Evolutionary conservation across 2,888 invertebrate genomes (phyloP).

Genomic region (Nebria salina): DNA sequence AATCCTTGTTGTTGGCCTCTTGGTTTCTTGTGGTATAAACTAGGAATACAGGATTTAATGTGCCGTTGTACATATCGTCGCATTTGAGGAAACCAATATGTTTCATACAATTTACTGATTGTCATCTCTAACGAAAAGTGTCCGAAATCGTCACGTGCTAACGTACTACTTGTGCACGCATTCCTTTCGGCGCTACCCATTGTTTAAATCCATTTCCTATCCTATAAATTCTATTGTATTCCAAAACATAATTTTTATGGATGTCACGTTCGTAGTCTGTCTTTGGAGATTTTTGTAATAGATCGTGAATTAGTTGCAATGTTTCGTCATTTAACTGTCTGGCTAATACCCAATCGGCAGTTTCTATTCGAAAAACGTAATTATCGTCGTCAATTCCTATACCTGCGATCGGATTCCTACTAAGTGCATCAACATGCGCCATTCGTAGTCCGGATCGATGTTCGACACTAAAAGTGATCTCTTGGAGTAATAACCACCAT

Average conservation of each 20-base stretch:
- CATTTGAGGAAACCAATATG: slow-evolving; percentile 61
- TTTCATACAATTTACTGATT: slow-evolving; percentile 52
- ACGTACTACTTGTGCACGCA: slow-evolving; percentile 55
- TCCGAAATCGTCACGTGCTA: slow-evolving; percentile 58
- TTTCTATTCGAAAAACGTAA: slow-evolving; percentile 37
- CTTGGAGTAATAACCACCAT: slow-evolving; percentile 50
- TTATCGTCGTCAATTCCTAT: slow-evolving; percentile 48
- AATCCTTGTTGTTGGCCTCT: slow-evolving; percentile 53
- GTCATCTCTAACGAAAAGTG: slow-evolving; percentile 58
- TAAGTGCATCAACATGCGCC: slow-evolving; percentile 55
- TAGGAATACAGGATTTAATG: slow-evolving; percentile 58
- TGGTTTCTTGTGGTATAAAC: slow-evolving; percentile 56
- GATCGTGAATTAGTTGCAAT: slow-evolving; percentile 14
- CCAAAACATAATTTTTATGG: slow-evolving; percentile 19
- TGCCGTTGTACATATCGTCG: slow-evolving; percentile 57
- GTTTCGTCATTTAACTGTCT: slow-evolving; percentile 25
- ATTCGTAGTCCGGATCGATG: slow-evolving; percentile 50
- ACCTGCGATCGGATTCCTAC: slow-evolving; percentile 50
- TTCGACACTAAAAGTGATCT: slow-evolving; percentile 49
- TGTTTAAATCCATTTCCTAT: not conserved
- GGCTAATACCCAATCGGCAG: slow-evolving; percentile 17
- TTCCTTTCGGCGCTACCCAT: slow-evolving; percentile 48
- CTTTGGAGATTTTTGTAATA: slow-evolving; percentile 8
- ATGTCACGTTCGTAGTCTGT: slow-evolving; percentile 21
- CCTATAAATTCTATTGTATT: slow-evolving; percentile 20